Conservation (phyloP, 1,140 invertebrate genomes). For the Araneus ventricosus region DNA sequence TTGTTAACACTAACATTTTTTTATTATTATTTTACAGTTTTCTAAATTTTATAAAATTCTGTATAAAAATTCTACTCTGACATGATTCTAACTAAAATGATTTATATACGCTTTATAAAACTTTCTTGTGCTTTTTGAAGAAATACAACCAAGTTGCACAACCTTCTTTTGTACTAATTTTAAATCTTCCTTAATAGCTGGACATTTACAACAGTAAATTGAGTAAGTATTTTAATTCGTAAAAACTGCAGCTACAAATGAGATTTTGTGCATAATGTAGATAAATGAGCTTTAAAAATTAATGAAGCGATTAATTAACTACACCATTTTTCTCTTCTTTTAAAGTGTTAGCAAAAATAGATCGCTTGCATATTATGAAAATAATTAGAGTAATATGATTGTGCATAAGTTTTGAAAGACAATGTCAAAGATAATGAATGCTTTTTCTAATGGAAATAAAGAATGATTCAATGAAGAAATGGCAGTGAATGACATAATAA, state of each 20-base stretch:
- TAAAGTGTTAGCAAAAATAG: slow-evolving; percentile 17
- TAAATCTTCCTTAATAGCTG: no score
- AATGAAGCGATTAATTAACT: neutral
- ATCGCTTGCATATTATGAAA: neutral
- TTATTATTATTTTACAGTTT: neutral
- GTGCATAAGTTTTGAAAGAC: neutral
- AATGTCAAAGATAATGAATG: neutral
- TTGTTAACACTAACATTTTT: neutral
- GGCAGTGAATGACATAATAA: slow-evolving; percentile 27
- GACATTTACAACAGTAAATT: no score
- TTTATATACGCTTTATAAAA: neutral
- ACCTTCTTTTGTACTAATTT: neutral
- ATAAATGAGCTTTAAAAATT: neutral
- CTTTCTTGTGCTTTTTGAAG: neutral
- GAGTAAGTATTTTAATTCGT: no score
- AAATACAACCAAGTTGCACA: slow-evolving; percentile 14
- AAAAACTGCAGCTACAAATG: no score
- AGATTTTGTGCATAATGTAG: neutral
- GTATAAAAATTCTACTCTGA: neutral
- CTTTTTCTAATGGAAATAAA: neutral
- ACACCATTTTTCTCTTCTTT: neutral
- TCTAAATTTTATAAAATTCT: neutral
- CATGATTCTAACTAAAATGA: slow-evolving; percentile 20
- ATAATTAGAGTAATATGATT: slow-evolving; percentile 12
- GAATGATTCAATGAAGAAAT: neutral